Evolutionary conservation across 92 coral and sea anemone species (phyloP).

Genomic region (Ricordea florida): DNA sequence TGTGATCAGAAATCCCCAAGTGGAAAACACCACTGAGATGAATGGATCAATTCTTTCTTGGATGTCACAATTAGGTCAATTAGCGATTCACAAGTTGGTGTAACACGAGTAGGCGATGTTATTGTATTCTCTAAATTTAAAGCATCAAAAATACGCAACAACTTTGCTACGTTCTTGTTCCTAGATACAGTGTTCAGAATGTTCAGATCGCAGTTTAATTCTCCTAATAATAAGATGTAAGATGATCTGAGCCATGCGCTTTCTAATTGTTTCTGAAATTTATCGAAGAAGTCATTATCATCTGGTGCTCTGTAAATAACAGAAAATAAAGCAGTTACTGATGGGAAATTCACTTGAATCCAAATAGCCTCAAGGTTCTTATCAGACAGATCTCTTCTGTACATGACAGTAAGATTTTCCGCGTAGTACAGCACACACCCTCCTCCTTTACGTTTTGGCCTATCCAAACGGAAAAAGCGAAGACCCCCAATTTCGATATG

Average conservation of each 20-base stretch:
- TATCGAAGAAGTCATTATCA: constrained; percentile 24
- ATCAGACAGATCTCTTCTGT: constrained; percentile 10
- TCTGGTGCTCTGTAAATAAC: constrained; percentile 38
- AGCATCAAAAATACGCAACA: constrained; percentile 8
- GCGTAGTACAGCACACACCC: constrained; percentile 24
- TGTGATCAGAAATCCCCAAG: constrained; percentile 13
- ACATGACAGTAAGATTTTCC: constrained; percentile 7
- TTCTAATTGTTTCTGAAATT: constrained; percentile 3
- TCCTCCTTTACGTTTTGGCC: constrained; percentile 8
- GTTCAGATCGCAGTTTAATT: constrained; percentile 35
- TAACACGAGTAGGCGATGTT: constrained; percentile 17
- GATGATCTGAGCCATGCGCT: constrained; percentile 49
- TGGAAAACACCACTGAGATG: constrained; percentile 14
- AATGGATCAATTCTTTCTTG: constrained; percentile 18
- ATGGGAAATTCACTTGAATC: constrained; percentile 32
- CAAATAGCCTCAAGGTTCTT: constrained; percentile 47
- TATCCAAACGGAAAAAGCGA: constrained; percentile 1
- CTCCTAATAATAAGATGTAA: constrained; percentile 36
- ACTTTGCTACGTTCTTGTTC: background rate
- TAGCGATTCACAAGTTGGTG: constrained; percentile 17
- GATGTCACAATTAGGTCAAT: constrained; percentile 46
- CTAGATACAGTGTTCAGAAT: background rate
- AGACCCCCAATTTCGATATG: background rate
- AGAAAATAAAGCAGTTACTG: constrained; percentile 28
- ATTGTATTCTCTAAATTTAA: constrained; percentile 36